Evolutionary conservation across 1,140 invertebrate genomes (phyloP), one percentile per base, ranked within the genome.

Genomic region (Eurosta solidaginis): DNA sequence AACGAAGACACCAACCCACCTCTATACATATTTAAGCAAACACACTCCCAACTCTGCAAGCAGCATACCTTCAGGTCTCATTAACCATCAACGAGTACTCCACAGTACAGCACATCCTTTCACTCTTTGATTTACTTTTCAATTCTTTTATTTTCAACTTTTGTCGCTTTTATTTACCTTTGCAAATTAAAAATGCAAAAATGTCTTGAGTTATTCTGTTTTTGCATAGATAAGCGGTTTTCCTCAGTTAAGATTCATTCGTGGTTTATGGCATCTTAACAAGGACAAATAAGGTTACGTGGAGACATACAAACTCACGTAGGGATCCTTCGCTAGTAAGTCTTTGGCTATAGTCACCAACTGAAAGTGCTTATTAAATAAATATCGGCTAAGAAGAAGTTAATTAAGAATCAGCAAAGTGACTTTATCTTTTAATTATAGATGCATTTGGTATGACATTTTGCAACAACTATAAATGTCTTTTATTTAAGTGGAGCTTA

Each of bases 101-200:
- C n/a, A n/a, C n/a, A n/a, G n/a, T n/a, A 33, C 59, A 68, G 33
- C n/a, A n/a, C n/a, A n/a, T n/a, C n/a, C n/a, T n/a, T n/a, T n/a
- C n/a, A n/a, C n/a, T n/a, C n/a, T n/a, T n/a, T n/a, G n/a, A n/a
- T n/a, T n/a, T n/a, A n/a, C n/a, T n/a, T n/a, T n/a, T n/a, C n/a
- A n/a, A n/a, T n/a, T 52, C 2, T 0, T 10, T 52, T 52, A 4
- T 17, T 68, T 68, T 68, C 27, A 40, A 40, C 59, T 40, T 68
- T 68, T 27, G 59, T 9, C 59, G 27, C 14, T 27, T 40, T 68
- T 68, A 68, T 68, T 68, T 68, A 68, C 59, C 33, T 68, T 68
- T 42, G 59, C 59, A 33, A 68, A 68, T 68, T 68, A 68, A 68
- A 68, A 68, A 68, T 68, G 59, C 59, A 68, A 68, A 68, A 68